Base-by-base conservation (phyloP, 1,140 invertebrate genomes). In the Drosophila melanica region DNA sequence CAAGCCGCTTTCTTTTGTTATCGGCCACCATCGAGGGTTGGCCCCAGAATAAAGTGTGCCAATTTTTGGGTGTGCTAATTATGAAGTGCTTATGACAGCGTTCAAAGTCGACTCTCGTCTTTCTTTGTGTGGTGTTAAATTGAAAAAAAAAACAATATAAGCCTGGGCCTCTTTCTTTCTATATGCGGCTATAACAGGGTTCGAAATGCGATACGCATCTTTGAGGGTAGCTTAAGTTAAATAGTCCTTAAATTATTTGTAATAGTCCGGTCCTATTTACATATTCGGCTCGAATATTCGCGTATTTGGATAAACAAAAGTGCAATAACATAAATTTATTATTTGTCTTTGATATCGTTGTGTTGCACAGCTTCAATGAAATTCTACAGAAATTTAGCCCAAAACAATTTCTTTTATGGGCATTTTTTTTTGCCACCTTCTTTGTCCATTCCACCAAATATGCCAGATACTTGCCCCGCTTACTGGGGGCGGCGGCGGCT, bases 381-480 rank as follows among this genome's bases (percentile, higher is more conserved):
- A 86, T 89, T 82, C 84, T 79, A 74, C 74, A 59, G n/a, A 51
- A 75, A 75, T 70, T 70, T 59, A 58, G n/a, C 20, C 44, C 59
- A 87, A 87, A 89, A 89, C 79, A 87, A 87, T 87, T 87, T 87
- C 76, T 64, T 79, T 87, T 86, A 86, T 86, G 84, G 62, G 47
- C 71, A 51, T 35, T 57, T 64, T 55, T 23, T 37, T 12, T 7
- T 27, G 27, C 27, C 27, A 27, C 27, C 18, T 60, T 47, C 33
- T 50, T 6, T 27, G 27, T 1, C 6, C 27, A 27, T 27, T 27
- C 27, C 27, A 27, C 27, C 27, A 27, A 27, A 27, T 27, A 7
- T 5, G 27, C 33, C 33, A 35, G 30, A 33, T 35, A 45, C 44
- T 53, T 20, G 33, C 11, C 73, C 11, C 37, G 23, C 35, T 66